phyloP scores from a whole-genome alignment of 1,140 invertebrate species.

The Heterodera schachtii region DNA sequence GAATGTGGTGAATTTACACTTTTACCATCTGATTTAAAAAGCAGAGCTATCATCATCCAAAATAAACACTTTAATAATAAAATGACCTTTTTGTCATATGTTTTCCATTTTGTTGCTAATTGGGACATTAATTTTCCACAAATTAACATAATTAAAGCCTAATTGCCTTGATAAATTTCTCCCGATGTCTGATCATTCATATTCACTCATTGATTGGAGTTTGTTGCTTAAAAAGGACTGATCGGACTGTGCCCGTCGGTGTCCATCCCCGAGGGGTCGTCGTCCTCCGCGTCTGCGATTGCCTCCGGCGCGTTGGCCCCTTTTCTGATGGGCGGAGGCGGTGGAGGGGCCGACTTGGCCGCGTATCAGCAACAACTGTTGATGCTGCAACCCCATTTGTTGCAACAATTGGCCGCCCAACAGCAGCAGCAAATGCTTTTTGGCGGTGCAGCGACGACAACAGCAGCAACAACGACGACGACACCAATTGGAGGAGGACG shows the following conservation, averaged over 20 bases:
- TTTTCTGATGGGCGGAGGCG: neutral
- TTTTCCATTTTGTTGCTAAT: too few relatives aligned
- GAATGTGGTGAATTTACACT: too few relatives aligned
- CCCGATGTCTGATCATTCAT: too few relatives aligned
- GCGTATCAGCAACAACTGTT: slow-evolving; percentile 9
- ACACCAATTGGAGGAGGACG: neutral
- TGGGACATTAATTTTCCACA: too few relatives aligned
- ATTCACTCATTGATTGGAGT: too few relatives aligned
- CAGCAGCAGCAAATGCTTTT: neutral
- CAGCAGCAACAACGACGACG: neutral
- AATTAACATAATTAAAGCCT: too few relatives aligned
- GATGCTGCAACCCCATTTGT: slow-evolving; percentile 5
- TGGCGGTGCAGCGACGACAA: too few relatives aligned
- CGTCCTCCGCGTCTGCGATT: neutral
- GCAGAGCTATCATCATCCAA: too few relatives aligned
- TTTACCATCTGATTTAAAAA: too few relatives aligned
- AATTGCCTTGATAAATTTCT: too few relatives aligned
- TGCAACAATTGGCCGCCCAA: neutral
- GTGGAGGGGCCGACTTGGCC: neutral
- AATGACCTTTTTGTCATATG: too few relatives aligned
- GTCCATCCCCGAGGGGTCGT: neutral
- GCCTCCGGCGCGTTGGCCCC: neutral
- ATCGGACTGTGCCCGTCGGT: neutral
- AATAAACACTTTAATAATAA: too few relatives aligned
- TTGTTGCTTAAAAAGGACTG: neutral